phyloP scores from a whole-genome alignment of 1,140 invertebrate species.

The Charaxes varanes region DNA sequence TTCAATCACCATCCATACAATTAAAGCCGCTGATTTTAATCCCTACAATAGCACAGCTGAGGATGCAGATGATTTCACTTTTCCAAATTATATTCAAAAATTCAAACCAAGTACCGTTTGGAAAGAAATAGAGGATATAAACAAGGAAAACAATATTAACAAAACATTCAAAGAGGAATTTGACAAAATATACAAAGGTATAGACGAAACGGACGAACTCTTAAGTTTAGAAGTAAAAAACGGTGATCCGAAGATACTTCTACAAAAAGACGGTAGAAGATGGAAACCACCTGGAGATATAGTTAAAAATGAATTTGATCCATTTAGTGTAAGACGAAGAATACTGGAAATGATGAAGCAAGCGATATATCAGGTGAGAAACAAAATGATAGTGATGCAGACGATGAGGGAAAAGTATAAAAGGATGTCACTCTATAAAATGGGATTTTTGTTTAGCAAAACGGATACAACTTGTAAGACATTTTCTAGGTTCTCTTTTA shows the following conservation, averaged over 20 bases:
- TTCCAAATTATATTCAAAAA: conserved; percentile 37
- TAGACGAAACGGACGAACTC: conserved; percentile 34
- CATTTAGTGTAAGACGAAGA: conserved; percentile 18
- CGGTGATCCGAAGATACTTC: conserved; percentile 25
- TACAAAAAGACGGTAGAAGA: conserved; percentile 26
- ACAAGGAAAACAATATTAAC: conserved; percentile 26
- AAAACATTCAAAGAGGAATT: conserved; percentile 23
- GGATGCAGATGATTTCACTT: no score
- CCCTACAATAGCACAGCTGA: no score
- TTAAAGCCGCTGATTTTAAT: no score
- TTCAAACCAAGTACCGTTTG: conserved; percentile 29
- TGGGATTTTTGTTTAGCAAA: conserved; percentile 39
- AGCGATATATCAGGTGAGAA: conserved; percentile 33
- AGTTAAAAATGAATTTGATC: conserved; percentile 3
- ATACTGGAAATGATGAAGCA: conserved; percentile 36
- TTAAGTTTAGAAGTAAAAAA: conserved; percentile 27
- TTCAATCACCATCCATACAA: no score
- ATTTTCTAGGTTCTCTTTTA: conserved; percentile 23
- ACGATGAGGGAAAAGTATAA: conserved; percentile 17
- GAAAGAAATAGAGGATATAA: conserved; percentile 28
- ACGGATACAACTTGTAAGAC: conserved; percentile 29
- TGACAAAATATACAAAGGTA: conserved; percentile 24
- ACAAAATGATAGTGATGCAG: conserved; percentile 41
- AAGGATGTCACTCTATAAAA: conserved; percentile 31
- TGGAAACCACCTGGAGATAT: conserved; percentile 15